phyloP scores from a whole-genome alignment of 2,113 vertebrate genomes.

The Notothenia coriiceps region DNA sequence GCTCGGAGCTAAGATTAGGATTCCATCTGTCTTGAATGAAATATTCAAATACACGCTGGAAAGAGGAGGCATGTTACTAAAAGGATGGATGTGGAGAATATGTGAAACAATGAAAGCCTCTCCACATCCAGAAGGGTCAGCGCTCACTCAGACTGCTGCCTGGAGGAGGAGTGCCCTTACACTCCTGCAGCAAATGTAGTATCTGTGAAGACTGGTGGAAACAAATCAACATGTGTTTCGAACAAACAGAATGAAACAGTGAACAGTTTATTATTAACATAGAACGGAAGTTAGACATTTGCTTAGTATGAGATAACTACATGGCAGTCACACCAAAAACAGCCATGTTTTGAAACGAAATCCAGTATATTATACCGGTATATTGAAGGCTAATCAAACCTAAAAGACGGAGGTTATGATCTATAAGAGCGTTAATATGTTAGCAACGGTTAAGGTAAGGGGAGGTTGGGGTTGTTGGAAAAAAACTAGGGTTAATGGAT shows the following conservation, averaged over 20 bases:
- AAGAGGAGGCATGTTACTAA: constrained; percentile 76
- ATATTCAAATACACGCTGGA: constrained; percentile 85
- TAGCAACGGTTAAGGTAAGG: not conserved
- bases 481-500: not conserved
- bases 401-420: not conserved
- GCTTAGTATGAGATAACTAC: not conserved
- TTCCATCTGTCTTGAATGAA: constrained; percentile 88
- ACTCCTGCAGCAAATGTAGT: constrained; percentile 36
- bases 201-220: constrained; percentile 21
- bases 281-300: not conserved
- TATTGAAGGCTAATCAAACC: too few species aligned
- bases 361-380: too few species aligned
- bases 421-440: not conserved
- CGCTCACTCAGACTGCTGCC: constrained; percentile 52
- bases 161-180: constrained; percentile 33
- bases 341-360: not conserved
- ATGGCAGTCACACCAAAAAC: not conserved
- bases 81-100: constrained; percentile 80
- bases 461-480: too few species aligned
- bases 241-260: not conserved
- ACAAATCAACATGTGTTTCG: constrained; percentile 25
- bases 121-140: constrained; percentile 75
- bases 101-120: constrained; percentile 77
- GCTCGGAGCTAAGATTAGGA: constrained; percentile 88
- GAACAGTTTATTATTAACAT: constrained; percentile 9